Conservation (phyloP, 2,888 invertebrate species). For the Lasioglossum figueresi region DNA sequence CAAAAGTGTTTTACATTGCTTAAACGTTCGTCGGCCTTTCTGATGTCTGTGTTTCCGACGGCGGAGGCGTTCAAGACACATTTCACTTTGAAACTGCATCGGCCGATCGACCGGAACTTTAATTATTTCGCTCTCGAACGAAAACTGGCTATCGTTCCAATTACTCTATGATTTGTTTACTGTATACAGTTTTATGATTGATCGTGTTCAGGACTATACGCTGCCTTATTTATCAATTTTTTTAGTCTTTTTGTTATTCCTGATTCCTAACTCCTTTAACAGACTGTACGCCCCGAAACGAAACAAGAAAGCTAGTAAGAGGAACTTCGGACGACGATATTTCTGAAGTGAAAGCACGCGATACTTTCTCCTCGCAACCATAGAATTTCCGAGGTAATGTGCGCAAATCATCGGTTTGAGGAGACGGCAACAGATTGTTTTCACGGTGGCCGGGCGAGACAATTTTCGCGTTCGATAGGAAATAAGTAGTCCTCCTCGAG, state of each 20-base stretch:
- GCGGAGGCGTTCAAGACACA: neutral
- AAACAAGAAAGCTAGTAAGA: neutral
- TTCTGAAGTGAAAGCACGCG: neutral
- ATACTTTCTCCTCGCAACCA: neutral
- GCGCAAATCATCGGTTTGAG: neutral
- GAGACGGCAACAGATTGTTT: neutral
- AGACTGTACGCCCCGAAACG: neutral
- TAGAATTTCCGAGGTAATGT: neutral
- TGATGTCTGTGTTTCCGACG: conserved; percentile 19
- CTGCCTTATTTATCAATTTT: neutral
- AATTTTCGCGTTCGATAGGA: conserved; percentile 47
- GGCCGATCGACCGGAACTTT: neutral
- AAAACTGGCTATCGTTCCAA: neutral
- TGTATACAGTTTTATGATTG: neutral
- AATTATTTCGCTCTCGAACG: neutral
- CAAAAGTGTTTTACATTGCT: conserved; percentile 57
- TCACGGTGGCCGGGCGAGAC: neutral
- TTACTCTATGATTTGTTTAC: neutral
- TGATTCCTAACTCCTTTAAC: neutral
- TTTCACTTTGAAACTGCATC: conserved; percentile 15
- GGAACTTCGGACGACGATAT: neutral
- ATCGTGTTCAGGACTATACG: neutral
- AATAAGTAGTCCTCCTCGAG: conserved; percentile 55
- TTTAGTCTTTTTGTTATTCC: neutral
- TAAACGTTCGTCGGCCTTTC: conserved; percentile 32